A percentile compares a stretch with the other conserved stretches of the same genome.
These are phyloP conservation scores for Borostomias antarcticus DNA, from an alignment of 2,797 vertebrate species.

Conservation along the genomic window DNA sequence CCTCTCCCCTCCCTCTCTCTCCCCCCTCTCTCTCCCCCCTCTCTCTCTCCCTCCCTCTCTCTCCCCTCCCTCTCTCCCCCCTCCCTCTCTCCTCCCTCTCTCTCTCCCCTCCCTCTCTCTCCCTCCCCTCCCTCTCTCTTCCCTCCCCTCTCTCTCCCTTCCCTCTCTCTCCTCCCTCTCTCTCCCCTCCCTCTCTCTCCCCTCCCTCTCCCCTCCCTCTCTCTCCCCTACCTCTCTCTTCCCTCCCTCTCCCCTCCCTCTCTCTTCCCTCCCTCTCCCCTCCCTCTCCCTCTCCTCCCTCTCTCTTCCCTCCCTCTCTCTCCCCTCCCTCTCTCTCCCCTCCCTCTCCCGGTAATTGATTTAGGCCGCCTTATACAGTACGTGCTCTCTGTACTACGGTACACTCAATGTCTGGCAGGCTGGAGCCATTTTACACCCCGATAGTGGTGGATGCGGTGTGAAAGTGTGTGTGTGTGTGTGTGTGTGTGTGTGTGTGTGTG, in stretches of 20 bases:
- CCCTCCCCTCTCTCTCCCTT: constrained; percentile 3
- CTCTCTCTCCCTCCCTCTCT: constrained; percentile 3
- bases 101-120: constrained; percentile 5
- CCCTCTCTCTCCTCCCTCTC: constrained; percentile 15
- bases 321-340: constrained; percentile 9
- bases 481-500: constrained; percentile 18
- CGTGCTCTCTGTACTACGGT: constrained; percentile 42
- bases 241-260: constrained; percentile 4
- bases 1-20: constrained; percentile 5
- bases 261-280: constrained; percentile 8
- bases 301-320: constrained; percentile 8
- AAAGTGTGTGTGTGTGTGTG: neutral
- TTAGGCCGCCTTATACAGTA: constrained; percentile 40
- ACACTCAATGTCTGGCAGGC: constrained; percentile 31
- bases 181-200: neutral
- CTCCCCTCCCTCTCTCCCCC: constrained; percentile 8
- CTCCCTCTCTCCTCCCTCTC: constrained; percentile 5
- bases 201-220: constrained; percentile 6
- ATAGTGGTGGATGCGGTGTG: neutral
- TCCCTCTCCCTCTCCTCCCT: neutral
- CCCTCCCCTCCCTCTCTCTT: too few relatives aligned
- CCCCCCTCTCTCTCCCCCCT: neutral
- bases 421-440: constrained; percentile 33
- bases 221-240: neutral
- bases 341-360: constrained; percentile 41